phyloP scores from a whole-genome alignment of 2,113 vertebrate genomes.

The Hucho hucho region DNA sequence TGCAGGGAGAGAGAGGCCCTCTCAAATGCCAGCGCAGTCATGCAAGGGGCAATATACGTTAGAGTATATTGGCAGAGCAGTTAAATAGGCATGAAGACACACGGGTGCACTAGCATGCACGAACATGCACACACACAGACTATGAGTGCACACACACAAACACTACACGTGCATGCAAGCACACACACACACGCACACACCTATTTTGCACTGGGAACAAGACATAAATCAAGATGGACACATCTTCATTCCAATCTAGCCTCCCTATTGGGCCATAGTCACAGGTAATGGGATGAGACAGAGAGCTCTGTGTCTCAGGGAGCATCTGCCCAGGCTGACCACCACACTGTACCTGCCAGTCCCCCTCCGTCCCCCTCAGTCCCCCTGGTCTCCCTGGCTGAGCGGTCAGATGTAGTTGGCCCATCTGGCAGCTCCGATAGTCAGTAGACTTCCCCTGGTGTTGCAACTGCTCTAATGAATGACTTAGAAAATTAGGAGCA shows the following conservation, averaged over 20 bases:
- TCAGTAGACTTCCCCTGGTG: neutral
- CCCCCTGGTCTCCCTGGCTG: neutral
- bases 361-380: neutral
- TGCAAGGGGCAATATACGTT: slow-evolving; percentile 2
- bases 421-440: slow-evolving; percentile 2
- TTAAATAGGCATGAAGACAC: neutral
- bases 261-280: neutral
- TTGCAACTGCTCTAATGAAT: neutral
- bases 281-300: slow-evolving; percentile 14
- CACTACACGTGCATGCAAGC: too few relatives aligned
- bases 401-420: neutral
- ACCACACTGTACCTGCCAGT: neutral
- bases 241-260: neutral
- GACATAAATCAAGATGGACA: neutral
- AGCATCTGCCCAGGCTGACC: slow-evolving; percentile 3
- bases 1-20: slow-evolving; percentile 10
- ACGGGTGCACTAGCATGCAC: neutral
- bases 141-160: neutral
- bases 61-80: neutral
- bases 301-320: slow-evolving; percentile 1
- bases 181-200: slow-evolving; percentile 1
- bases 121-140: neutral
- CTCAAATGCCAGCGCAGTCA: slow-evolving; percentile 34
- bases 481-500: neutral
- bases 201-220: neutral